Evolutionary conservation across 2,113 vertebrate species (phyloP).

Genomic region (Lagenorhynchus albirostris): DNA sequence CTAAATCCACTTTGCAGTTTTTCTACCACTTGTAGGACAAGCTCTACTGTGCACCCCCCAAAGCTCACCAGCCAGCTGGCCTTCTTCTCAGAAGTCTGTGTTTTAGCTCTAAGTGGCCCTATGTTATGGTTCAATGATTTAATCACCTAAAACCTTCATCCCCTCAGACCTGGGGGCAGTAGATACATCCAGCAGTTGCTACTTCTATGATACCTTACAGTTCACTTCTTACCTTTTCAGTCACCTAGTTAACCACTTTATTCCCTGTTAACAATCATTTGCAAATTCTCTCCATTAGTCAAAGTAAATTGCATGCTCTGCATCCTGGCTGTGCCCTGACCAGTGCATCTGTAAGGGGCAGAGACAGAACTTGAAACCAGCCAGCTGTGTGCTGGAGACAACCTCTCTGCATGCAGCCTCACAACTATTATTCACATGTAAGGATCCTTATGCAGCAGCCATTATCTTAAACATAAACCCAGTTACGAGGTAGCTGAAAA

Average conservation of each 20-base stretch:
- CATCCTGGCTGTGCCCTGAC: neutral
- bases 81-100: neutral
- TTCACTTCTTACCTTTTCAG: neutral
- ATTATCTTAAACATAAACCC: neutral
- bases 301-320: neutral
- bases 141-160: neutral
- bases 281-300: neutral
- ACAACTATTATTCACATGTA: neutral
- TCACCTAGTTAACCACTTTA: neutral
- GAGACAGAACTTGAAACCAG: neutral
- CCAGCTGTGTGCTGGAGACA: neutral
- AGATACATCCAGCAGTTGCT: neutral
- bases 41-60: rapidly evolving
- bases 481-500: neutral
- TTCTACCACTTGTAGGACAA: neutral
- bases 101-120: neutral
- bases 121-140: neutral
- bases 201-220: neutral
- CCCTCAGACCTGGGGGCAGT: neutral
- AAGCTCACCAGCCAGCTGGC: neutral
- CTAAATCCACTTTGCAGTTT: neutral
- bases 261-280: neutral
- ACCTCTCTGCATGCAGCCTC: neutral
- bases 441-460: neutral
- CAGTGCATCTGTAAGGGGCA: neutral